These are phyloP conservation scores for Tinamus guttatus DNA, from an alignment of 2,113 vertebrate genomes.

Conservation along the genomic window DNA sequence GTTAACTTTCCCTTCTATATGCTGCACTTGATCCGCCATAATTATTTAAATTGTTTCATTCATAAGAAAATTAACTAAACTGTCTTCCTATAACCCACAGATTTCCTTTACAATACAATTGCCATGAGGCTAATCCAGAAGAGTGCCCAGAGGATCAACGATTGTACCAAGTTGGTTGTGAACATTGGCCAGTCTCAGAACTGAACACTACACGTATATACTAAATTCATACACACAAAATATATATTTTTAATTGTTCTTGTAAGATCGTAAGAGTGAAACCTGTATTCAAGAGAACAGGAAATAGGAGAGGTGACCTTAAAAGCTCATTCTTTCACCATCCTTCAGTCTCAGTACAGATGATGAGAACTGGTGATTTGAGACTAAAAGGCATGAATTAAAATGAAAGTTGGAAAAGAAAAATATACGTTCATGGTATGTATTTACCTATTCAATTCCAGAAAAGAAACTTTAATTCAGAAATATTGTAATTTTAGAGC, in stretches of 20 bases:
- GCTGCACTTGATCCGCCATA: not conserved
- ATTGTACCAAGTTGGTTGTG: not conserved
- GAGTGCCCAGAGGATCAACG: not conserved
- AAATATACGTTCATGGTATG: slow-evolving; percentile 58
- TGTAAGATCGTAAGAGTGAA: not conserved
- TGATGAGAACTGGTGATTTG: slow-evolving; percentile 20
- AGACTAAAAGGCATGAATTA: slow-evolving; percentile 40
- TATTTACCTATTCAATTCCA: slow-evolving; percentile 52
- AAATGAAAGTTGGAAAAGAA: slow-evolving; percentile 55
- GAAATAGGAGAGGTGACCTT: not conserved
- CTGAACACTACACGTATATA: not conserved
- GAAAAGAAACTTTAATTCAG: slow-evolving; percentile 62
- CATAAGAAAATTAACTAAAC: not conserved
- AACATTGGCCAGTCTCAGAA: not conserved
- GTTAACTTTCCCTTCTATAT: not conserved
- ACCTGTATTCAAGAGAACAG: not conserved
- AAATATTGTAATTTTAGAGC: slow-evolving; percentile 51
- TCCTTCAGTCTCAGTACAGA: not conserved
- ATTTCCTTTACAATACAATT: not conserved
- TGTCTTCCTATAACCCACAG: not conserved
- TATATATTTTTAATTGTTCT: not conserved
- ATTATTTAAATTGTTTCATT: not conserved
- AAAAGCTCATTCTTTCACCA: slow-evolving; percentile 6
- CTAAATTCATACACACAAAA: not conserved
- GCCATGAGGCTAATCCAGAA: not conserved